Base-by-base conservation (phyloP, 2,797 vertebrate species). In the Centropyge bicolor region DNA sequence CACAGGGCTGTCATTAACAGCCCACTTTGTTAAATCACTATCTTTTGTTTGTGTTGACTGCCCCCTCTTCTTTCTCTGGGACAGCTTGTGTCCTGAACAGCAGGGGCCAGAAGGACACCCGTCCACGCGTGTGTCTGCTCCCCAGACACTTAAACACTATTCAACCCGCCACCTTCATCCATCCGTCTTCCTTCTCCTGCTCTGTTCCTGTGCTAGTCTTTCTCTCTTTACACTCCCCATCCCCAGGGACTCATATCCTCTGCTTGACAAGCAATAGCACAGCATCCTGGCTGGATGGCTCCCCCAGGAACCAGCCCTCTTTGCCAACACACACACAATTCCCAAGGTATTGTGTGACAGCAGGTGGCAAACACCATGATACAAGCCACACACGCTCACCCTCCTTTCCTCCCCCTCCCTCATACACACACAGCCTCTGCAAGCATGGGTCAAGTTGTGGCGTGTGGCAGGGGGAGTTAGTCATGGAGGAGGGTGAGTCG, bases 341-440 rank as follows among this genome's bases (percentile, higher is more conserved):
- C 94, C 93, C 95, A 92, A 89, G 93, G 90, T 89, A 90, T 85
- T 90, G 83, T 89, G 67, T 76, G 94, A 89, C 93, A 93, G 95
- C 95, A 95, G 95, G 95, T 95, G 95, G 95, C 93, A 93, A 92
- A 91, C 88, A 91, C 89, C 85, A 86, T 49, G 89, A 87, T 87
- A 85, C 91, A 86, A 90, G 86, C 91, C 90, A 70, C 76, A 49
- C 87, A 70, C 76, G 8, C 68, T 73, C 63, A 71, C 78, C 64
- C 46, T 52, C 51, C n/a, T 31, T 60, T 27, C 49, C 77, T 57
- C 51, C 74, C 59, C 57, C 48, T 52, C n/a, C 70, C 69, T 56
- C 78, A 76, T 69, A 63, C 75, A 36, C 78, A 86, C 54, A 55
- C 76, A 76, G 78, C 55, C 69, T 77, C 69, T 52, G 65, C 80